Base-by-base conservation (phyloP, 2,888 invertebrate genomes). In the Drosophila anceps region DNA sequence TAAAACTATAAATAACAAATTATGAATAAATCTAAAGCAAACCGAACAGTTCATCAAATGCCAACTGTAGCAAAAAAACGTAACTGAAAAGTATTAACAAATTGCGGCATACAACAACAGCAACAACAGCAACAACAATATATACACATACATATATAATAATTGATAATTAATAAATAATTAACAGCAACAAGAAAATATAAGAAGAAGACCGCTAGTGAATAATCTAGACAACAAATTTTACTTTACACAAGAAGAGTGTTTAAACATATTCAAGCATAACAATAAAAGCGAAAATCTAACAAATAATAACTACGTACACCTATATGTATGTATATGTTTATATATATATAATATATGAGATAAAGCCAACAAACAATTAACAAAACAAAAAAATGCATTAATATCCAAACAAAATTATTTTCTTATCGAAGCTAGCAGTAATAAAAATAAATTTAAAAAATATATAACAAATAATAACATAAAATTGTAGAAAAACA, bases 381-480 rank as follows among this genome's bases (percentile, higher is more conserved):
- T 67, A 44, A 41, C 18, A 27, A 55, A 20, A 27, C 1, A 24
- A 37, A 8, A 54, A 59, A 67, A 58, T 35, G 53, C 65, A 74
- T 76, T 53, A 69, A 71, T 67, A 70, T 68, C 43, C 63, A 48
- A 54, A 79, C 20, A 74, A 74, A 73, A 58, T 79, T 82, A 85
- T 87, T 90, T 90, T 90, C 88, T 84, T 88, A 88, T 81, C 81
- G 81, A 84, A 83, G 75, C 81, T 88, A 89, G 90, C 89, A 89
- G 89, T 90, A 89, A 86, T 85, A 54, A 27, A 5, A 82, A 79
- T 83, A 84, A 78, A 65, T 24, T 8, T 10, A 43, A 5, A 73
- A 69, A 72, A 58, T 51, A 53, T 35, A 51, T 6, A 31, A 33
- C 12, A 13, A 72, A 15, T 13, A 27, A 15, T 65, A 65, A 73